Percentiles rank a stretch among this genome's conserved stretches.
Conservation (phyloP, 2,113 vertebrate species). For the Promerops cafer region DNA sequence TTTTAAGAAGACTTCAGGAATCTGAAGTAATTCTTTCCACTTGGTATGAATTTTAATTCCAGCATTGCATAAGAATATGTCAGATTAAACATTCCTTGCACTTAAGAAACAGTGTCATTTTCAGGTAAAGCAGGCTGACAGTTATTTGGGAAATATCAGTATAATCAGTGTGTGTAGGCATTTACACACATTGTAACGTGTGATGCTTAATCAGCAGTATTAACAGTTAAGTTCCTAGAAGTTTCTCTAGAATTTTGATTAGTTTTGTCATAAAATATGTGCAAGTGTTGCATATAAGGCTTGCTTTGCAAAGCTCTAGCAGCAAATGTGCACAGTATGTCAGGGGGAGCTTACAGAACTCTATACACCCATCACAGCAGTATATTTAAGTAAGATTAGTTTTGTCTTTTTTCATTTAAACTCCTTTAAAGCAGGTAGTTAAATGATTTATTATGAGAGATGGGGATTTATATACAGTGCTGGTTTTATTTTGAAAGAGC, state of each 20-base stretch:
- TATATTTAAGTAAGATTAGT: not conserved
- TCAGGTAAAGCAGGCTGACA: not conserved
- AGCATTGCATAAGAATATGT: not conserved
- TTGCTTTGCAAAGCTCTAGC: not conserved
- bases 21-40: not conserved
- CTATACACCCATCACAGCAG: not conserved
- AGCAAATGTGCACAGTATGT: not conserved
- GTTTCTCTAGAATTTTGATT: not conserved
- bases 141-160: not conserved
- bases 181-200: fast-evolving
- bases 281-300: not conserved
- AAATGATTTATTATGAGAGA: not conserved
- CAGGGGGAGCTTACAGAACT: not conserved
- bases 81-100: not conserved
- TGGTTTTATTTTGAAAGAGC: not conserved
- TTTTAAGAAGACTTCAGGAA: not conserved
- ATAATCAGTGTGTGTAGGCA: not conserved
- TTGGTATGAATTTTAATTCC: not conserved
- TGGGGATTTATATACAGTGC: not conserved
- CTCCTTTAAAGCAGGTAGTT: not conserved
- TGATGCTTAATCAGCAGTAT: not conserved
- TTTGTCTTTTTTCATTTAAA: not conserved
- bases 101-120: not conserved
- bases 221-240: not conserved
- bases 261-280: not conserved